Evolutionary conservation across 2,113 vertebrate genomes (phyloP), one percentile per base, ranked within the genome.

Genomic region (Planiliza haematocheilus): DNA sequence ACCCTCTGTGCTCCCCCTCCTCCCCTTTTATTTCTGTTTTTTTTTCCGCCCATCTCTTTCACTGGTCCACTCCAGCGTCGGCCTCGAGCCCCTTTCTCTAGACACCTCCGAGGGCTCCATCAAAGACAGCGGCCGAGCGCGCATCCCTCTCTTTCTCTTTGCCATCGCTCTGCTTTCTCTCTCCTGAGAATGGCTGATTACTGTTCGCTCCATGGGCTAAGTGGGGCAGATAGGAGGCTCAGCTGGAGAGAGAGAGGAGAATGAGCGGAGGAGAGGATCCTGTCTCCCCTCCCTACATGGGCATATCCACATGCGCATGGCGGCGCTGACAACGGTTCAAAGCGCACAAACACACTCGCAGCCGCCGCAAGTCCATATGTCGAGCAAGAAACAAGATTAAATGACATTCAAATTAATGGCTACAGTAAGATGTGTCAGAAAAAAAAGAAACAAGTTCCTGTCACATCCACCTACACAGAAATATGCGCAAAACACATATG

Each of bases 171-270:
- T 81, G 76, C 72, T 78, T 83, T 82, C 57, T 77, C 76, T 82
- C 90, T 90, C 88, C 79, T 86, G 87, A 92, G 84, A 91, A 90
- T 84, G 89, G 85, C 89, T 91, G 89, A 93, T 92, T 93, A 92
- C 82, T 63, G 85, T 89, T 93, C 89, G 91, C 91, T 92, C 91
- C 91, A 91, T 48, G 74, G 90, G 90, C 89, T 92, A 93, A 91
- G 90, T 91, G 91, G 90, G 90, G 82, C 91, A 93, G 82, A 93
- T 90, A 90, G 78, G 72, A 84, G 82, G 56, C 87, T 92, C 89
- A 91, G 86, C 90, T 92, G 89, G 81, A 84, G 62, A 83, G 70
- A 82, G 65, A 59, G 66, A 58, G 61, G 67, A 64, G 64, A 79
- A 46, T 30, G 63, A 80, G 84, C 9, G 48, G 76, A 86, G 70